A percentile compares a stretch with the other conserved stretches of the same genome.
These are phyloP conservation scores for Neoscelio sp. DNA, from an alignment of 2,888 invertebrate genomes.

Conservation along the genomic window DNA sequence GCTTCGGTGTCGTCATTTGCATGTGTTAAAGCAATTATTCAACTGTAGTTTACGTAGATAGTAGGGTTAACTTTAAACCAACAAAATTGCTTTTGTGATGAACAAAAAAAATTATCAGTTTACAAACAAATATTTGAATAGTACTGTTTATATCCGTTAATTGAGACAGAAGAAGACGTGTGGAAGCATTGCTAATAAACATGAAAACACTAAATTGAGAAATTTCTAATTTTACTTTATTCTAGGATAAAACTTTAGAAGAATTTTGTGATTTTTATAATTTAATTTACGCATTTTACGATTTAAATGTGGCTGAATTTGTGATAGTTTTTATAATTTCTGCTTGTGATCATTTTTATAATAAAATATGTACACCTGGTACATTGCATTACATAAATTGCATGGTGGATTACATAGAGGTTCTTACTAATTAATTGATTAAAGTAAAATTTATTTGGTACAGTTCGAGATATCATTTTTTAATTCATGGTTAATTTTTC, in stretches of 20 bases:
- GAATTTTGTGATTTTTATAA: too few species aligned
- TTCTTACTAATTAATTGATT: constrained; percentile 39
- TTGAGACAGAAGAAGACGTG: constrained; percentile 19
- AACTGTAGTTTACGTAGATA: constrained; percentile 9
- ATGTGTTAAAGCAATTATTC: constrained; percentile 35
- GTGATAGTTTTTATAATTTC: too few species aligned
- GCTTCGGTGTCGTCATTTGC: constrained; percentile 31
- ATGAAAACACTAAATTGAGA: too few species aligned
- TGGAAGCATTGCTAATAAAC: too few species aligned
- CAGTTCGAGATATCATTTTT: constrained; percentile 12
- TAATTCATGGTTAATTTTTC: constrained; percentile 19
- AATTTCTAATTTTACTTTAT: too few species aligned
- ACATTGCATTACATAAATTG: too few species aligned
- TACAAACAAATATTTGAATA: constrained; percentile 7
- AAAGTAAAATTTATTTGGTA: constrained; percentile 17
- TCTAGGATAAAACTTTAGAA: too few species aligned
- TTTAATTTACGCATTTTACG: too few species aligned
- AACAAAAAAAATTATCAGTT: not conserved
- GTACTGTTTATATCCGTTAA: not conserved
- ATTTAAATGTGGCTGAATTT: too few species aligned
- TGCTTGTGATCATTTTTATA: too few species aligned
- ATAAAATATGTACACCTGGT: too few species aligned
- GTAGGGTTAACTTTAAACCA: constrained; percentile 6
- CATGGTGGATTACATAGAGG: too few species aligned
- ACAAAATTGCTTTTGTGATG: not conserved